These are phyloP conservation scores for Deilephila elpenor DNA, from an alignment of 2,888 invertebrate species.

Conservation along the genomic window DNA sequence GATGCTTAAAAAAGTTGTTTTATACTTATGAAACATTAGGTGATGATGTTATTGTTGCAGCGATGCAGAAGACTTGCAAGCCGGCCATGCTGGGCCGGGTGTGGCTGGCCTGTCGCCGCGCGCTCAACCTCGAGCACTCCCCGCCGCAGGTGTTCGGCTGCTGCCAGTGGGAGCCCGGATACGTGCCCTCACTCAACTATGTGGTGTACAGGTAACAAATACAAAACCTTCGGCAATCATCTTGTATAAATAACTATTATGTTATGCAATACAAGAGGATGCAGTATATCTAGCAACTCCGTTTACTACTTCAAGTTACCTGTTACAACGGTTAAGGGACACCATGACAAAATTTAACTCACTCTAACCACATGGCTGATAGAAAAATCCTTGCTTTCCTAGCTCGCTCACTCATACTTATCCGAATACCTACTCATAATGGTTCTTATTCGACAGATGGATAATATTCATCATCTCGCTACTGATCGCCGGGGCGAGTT, in stretches of 20 bases:
- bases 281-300: no score
- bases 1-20: no score
- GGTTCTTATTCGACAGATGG: conserved; percentile 72
- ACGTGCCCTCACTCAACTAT: conserved; percentile 76
- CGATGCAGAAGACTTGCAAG: conserved; percentile 75
- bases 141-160: conserved; percentile 74
- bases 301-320: no score
- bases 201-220: conserved; percentile 74
- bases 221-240: no score
- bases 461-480: conserved; percentile 79
- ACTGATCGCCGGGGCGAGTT: conserved; percentile 75
- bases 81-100: conserved; percentile 71
- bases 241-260: no score
- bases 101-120: conserved; percentile 71
- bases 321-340: no score
- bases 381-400: no score
- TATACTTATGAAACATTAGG: background rate
- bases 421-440: background rate
- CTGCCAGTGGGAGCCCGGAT: conserved; percentile 86
- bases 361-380: no score
- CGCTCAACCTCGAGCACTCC: conserved; percentile 70
- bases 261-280: no score
- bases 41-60: conserved; percentile 48
- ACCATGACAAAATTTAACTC: no score
- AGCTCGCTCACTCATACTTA: no score